Base-by-base conservation (phyloP, 2,113 vertebrate genomes). In the Oncorhynchus gorbuscha region DNA sequence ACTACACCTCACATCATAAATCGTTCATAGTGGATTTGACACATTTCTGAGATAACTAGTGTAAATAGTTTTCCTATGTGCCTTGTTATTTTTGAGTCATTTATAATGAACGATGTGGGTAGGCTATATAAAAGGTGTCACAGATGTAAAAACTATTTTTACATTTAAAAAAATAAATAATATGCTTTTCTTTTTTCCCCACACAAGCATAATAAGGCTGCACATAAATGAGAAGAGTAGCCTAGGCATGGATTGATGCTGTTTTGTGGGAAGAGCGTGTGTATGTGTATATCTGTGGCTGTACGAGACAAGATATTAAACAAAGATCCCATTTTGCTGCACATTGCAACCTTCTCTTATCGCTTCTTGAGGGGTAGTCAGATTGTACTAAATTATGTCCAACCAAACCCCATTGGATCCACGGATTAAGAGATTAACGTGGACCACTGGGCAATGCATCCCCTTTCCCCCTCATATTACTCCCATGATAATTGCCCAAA, bases 371-470 rank as follows among this genome's bases (percentile, higher is more conserved):
- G 97, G 95, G 97, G 94, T 96, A 96, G 96, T 97, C 95, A 97
- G 97, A 97, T 97, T 98, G 97, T 96, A 95, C 96, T 97, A 97
- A 99, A 97, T 98, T 98, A 97, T 99, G 97, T 98, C 97, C 96
- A 97, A 96, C 94, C 95, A 94, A 93, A 94, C 96, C 97, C 96
- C 96, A 93, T 96, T 96, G 96, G 96, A 97, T 97, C 95, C 91
- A 91, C 94, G 97, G 97, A 99, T 99, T 99, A 98, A 98, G 96
- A 98, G 97, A 99, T 99, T 99, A 99, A 97, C 97, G 96, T 95
- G 96, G 95, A 96, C 96, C 97, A 97, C 94, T 97, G 96, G 95
- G 96, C 96, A 95, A 93, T 95, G 94, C 95, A 94, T 93, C 93
- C 89, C 94, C 94, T 94, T 93, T 93, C 92, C 92, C 94, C 95